Evolutionary conservation across 2,797 vertebrate species (phyloP).

Genomic region (Schizopygopsis malacanthus): DNA sequence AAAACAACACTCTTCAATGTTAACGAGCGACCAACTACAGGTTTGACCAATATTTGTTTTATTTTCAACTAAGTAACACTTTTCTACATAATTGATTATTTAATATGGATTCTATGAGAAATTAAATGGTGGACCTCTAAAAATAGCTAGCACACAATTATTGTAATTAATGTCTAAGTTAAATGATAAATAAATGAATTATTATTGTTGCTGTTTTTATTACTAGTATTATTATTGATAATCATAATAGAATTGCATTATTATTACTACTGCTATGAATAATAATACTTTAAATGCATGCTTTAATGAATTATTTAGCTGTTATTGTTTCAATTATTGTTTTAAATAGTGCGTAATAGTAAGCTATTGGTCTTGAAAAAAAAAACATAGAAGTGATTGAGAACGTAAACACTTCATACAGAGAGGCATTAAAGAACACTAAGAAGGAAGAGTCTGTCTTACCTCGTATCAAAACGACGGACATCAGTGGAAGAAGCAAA

Average conservation of each 20-base stretch:
- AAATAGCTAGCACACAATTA: neutral
- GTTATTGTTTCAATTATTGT: neutral
- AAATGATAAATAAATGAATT: neutral
- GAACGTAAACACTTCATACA: neutral
- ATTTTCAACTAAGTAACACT: neutral
- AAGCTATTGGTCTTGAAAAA: neutral
- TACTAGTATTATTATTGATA: neutral
- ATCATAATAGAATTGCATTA: too few species aligned
- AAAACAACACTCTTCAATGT: neutral
- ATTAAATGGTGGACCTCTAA: too few species aligned
- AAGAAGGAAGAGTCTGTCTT: constrained; percentile 24
- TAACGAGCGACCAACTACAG: neutral
- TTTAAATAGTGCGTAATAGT: neutral
- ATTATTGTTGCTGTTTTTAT: neutral
- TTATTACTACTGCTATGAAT: neutral
- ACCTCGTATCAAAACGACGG: constrained; percentile 42
- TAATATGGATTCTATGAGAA: neutral
- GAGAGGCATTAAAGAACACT: neutral
- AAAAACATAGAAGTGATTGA: neutral
- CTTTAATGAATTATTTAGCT: neutral
- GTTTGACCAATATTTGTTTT: neutral
- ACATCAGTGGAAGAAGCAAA: constrained; percentile 35
- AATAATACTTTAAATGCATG: neutral
- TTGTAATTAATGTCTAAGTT: neutral
- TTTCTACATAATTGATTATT: neutral